Evolutionary conservation across 2,113 vertebrate species (phyloP).

Genomic region (Tursiops truncatus): DNA sequence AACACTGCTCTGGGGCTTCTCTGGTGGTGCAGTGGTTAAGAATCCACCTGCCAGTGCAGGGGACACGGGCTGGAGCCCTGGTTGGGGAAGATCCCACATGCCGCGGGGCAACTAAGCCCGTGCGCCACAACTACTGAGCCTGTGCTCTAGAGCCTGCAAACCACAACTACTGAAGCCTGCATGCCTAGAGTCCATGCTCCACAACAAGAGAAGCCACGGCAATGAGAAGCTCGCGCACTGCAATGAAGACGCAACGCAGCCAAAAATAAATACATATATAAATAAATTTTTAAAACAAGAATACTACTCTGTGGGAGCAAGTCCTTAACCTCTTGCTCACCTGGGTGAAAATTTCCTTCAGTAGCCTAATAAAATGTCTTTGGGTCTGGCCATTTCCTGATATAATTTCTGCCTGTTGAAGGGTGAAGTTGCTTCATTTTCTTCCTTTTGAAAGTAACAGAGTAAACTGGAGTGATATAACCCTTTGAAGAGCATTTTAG

Average conservation of each 20-base stretch:
- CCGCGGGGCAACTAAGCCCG: too few relatives aligned
- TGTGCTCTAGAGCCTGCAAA: too few relatives aligned
- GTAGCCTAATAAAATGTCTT: neutral
- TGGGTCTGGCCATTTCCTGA: neutral
- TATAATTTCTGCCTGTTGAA: neutral
- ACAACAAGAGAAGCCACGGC: too few relatives aligned
- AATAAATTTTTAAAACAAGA: neutral
- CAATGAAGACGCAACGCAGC: too few relatives aligned
- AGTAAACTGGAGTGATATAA: neutral
- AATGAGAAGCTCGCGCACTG: rapidly evolving
- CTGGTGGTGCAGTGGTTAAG: too few relatives aligned
- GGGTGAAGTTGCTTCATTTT: neutral
- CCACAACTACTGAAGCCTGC: too few relatives aligned
- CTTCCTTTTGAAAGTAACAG: neutral
- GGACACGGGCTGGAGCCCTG: too few relatives aligned
- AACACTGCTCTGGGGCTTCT: neutral
- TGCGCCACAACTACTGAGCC: too few relatives aligned
- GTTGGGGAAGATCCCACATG: too few relatives aligned
- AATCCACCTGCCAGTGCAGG: too few relatives aligned
- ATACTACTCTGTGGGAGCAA: neutral
- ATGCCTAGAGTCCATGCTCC: too few relatives aligned
- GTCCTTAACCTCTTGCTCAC: neutral
- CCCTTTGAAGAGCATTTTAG: neutral
- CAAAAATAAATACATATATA: too few relatives aligned
- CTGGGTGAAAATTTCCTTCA: neutral